These are phyloP conservation scores for Scophthalmus maximus DNA, from an alignment of 2,113 vertebrate species.

Conservation along the genomic window DNA sequence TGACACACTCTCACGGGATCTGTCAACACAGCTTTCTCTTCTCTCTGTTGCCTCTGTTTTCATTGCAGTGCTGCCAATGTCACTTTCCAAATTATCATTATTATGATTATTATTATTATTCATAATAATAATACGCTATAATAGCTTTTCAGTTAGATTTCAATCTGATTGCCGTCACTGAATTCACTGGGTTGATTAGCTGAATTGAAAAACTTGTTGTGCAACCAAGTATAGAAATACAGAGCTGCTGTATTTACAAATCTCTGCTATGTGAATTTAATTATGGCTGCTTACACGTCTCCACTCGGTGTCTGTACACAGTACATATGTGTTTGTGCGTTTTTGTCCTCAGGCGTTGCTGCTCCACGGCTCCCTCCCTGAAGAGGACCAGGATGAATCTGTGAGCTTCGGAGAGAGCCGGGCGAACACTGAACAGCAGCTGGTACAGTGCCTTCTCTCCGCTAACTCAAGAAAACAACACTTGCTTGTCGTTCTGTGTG, in stretches of 20 bases:
- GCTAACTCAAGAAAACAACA: slow-evolving; percentile 45
- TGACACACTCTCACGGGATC: neutral
- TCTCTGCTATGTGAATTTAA: neutral
- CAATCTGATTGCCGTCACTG: neutral
- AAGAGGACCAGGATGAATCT: slow-evolving; percentile 91
- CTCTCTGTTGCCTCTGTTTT: neutral
- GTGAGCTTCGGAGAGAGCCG: slow-evolving; percentile 87
- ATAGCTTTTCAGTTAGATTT: neutral
- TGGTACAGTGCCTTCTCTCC: slow-evolving; percentile 83
- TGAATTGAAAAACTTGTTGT: neutral
- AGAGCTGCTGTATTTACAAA: neutral
- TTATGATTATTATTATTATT: no score
- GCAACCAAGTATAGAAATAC: neutral
- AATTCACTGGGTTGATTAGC: neutral
- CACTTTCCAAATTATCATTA: neutral
- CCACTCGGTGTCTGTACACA: neutral
- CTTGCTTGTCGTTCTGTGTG: slow-evolving; percentile 37
- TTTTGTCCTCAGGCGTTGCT: slow-evolving; percentile 87
- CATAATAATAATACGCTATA: no score
- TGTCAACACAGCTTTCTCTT: neutral
- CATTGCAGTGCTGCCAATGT: neutral
- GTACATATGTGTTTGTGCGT: slow-evolving; percentile 13
- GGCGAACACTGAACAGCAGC: slow-evolving; percentile 89
- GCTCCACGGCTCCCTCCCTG: slow-evolving; percentile 92
- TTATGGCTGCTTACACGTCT: neutral